These are phyloP conservation scores for Drosophila crucigera DNA, from an alignment of 2,888 invertebrate species.

Conservation along the genomic window DNA sequence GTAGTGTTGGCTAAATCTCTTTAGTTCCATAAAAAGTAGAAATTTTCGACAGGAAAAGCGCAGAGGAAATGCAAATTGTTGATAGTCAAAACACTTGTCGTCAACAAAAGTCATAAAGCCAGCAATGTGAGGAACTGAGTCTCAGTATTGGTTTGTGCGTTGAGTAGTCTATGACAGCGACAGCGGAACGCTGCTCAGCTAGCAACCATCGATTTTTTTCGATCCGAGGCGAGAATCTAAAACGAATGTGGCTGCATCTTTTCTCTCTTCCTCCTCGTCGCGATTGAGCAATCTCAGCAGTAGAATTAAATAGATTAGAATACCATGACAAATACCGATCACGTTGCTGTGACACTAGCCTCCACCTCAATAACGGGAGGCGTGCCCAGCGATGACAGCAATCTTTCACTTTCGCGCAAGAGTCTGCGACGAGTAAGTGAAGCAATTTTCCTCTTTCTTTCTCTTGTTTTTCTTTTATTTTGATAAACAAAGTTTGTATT, in stretches of 20 bases:
- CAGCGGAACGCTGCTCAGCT: constrained; percentile 6
- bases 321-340: constrained; percentile 80
- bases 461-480: not conserved
- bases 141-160: constrained; percentile 22
- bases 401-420: constrained; percentile 73
- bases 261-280: constrained; percentile 6
- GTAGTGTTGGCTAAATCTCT: constrained; percentile 23
- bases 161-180: constrained; percentile 27
- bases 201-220: constrained; percentile 48
- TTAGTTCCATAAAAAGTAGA: constrained; percentile 25
- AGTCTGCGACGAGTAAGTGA: constrained; percentile 83
- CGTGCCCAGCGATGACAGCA: constrained; percentile 50
- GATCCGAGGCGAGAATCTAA: constrained; percentile 8
- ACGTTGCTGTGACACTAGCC: constrained; percentile 82
- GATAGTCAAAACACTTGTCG: constrained; percentile 14
- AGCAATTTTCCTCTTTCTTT: not conserved
- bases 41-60: constrained; percentile 23
- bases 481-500: not conserved
- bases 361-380: constrained; percentile 57
- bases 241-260: constrained; percentile 25
- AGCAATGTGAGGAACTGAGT: constrained; percentile 41
- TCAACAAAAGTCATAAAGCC: constrained; percentile 5
- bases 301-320: not conserved
- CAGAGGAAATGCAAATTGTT: constrained; percentile 19
- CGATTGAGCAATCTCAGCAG: constrained; percentile 1